These are phyloP conservation scores for Caenorhabditis virilis DNA, from an alignment of 2,888 invertebrate species.

Conservation along the genomic window DNA sequence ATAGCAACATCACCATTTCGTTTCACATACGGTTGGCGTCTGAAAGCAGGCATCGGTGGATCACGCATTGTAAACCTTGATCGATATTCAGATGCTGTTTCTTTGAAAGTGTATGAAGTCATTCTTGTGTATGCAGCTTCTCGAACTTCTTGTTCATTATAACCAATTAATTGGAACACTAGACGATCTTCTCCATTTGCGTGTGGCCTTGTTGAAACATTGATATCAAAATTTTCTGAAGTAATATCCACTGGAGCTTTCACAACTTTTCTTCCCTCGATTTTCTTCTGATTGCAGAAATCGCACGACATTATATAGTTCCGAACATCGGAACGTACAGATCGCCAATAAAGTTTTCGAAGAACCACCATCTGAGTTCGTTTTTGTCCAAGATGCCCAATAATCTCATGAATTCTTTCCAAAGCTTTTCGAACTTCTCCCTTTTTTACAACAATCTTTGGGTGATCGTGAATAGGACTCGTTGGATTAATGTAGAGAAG, in stretches of 20 bases:
- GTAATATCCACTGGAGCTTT: slow-evolving; percentile 56
- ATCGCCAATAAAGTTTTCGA: slow-evolving; percentile 53
- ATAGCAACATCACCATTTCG: slow-evolving; percentile 29
- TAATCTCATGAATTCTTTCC: slow-evolving; percentile 50
- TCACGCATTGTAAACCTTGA: slow-evolving; percentile 15
- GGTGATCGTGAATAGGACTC: slow-evolving; percentile 22
- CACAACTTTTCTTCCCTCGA: slow-evolving; percentile 49
- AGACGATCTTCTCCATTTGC: slow-evolving; percentile 18
- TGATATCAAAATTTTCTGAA: slow-evolving; percentile 47
- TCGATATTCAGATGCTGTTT: slow-evolving; percentile 31
- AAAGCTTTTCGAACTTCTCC: slow-evolving; percentile 52
- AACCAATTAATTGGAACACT: slow-evolving; percentile 30
- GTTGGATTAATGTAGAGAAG: slow-evolving; percentile 43
- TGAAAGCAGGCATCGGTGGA: slow-evolving; percentile 23
- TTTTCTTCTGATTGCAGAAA: slow-evolving; percentile 50
- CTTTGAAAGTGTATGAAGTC: slow-evolving; percentile 56
- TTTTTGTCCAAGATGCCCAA: slow-evolving; percentile 57
- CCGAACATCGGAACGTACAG: slow-evolving; percentile 51
- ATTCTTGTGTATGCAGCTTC: slow-evolving; percentile 42
- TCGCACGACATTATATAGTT: slow-evolving; percentile 45
- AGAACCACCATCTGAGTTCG: slow-evolving; percentile 55
- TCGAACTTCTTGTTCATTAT: slow-evolving; percentile 50
- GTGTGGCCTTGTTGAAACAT: slow-evolving; percentile 17
- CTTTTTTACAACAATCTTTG: slow-evolving; percentile 50
- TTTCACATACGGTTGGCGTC: slow-evolving; percentile 53